A percentile compares a stretch with the other conserved stretches of the same genome.
phyloP scores from a whole-genome alignment of 2,888 invertebrate genomes.

The Sceliomorpha sp. region DNA sequence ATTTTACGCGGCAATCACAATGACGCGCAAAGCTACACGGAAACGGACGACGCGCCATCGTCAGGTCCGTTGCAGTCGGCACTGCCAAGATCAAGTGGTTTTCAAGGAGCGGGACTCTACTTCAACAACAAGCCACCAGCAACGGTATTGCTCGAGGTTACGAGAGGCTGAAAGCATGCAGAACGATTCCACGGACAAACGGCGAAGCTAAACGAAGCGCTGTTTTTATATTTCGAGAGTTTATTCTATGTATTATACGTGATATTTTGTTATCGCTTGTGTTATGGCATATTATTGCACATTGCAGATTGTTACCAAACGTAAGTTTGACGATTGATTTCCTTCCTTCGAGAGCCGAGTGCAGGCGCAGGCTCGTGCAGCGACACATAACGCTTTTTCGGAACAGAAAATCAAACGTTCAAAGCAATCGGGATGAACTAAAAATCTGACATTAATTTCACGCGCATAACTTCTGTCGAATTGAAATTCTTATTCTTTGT shows the following conservation, averaged over 20 bases:
- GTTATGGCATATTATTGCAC: conserved; percentile 61
- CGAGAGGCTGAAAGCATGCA: conserved; percentile 68
- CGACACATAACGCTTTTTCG: too few species aligned
- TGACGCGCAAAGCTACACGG: conserved; percentile 25
- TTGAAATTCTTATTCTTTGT: too few species aligned
- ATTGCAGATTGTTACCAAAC: conserved; percentile 39
- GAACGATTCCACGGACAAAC: conserved; percentile 20
- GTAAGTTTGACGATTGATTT: too few species aligned
- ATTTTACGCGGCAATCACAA: conserved; percentile 63
- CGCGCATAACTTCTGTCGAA: conserved; percentile 4
- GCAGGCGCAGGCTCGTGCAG: conserved; percentile 66
- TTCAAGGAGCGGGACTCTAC: conserved; percentile 73
- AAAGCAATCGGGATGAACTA: too few species aligned
- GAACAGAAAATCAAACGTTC: too few species aligned
- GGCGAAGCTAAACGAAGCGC: conserved; percentile 49
- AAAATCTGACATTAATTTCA: too few species aligned
- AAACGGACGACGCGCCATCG: conserved; percentile 31
- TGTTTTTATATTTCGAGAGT: conserved; percentile 73
- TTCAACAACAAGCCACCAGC: conserved; percentile 70
- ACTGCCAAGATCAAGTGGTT: conserved; percentile 47
- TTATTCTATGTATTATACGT: conserved; percentile 66
- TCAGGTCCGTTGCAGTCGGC: conserved; percentile 32
- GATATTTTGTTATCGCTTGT: conserved; percentile 71
- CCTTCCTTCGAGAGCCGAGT: conserved; percentile 59
- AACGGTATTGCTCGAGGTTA: conserved; percentile 73